phyloP scores from a whole-genome alignment of 2,888 invertebrate species.

The Caenorhabditis sulstoni region DNA sequence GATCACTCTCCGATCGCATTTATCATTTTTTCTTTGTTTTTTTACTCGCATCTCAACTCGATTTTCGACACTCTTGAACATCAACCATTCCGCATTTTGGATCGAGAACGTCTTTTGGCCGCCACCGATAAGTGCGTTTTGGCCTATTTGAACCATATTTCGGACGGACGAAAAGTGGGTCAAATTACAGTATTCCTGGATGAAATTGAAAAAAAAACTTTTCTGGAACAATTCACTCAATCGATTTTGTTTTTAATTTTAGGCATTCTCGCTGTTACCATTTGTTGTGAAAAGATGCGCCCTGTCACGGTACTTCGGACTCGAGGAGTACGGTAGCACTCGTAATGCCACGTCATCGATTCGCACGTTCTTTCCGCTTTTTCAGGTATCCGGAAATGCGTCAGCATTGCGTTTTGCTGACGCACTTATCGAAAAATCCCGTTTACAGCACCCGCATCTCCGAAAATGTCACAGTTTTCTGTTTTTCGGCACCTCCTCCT shows the following conservation, averaged over 20 bases:
- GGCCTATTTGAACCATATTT: constrained; percentile 4
- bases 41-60: constrained; percentile 34
- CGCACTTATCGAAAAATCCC: too few relatives aligned
- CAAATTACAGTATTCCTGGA: background rate
- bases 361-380: constrained; percentile 21
- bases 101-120: constrained; percentile 10
- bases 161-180: background rate
- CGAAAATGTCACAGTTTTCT: constrained; percentile 27
- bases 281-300: constrained; percentile 20
- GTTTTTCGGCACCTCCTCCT: constrained; percentile 35
- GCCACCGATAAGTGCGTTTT: constrained; percentile 27
- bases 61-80: constrained; percentile 28
- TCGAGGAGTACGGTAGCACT: constrained; percentile 16
- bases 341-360: constrained; percentile 5
- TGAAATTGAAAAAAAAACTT: too few relatives aligned
- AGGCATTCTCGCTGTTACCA: background rate
- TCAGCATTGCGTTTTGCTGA: too few relatives aligned
- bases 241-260: too few relatives aligned
- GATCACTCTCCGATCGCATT: constrained; percentile 28
- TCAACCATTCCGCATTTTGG: constrained; percentile 15
- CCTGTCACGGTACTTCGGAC: constrained; percentile 21
- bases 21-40: constrained; percentile 30
- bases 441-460: constrained; percentile 32
- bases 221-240: too few relatives aligned
- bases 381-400: too few relatives aligned